Percentiles rank a stretch among this genome's conserved stretches.
Conservation (phyloP, 2,888 invertebrate species). For the Drosophila lacicola region DNA sequence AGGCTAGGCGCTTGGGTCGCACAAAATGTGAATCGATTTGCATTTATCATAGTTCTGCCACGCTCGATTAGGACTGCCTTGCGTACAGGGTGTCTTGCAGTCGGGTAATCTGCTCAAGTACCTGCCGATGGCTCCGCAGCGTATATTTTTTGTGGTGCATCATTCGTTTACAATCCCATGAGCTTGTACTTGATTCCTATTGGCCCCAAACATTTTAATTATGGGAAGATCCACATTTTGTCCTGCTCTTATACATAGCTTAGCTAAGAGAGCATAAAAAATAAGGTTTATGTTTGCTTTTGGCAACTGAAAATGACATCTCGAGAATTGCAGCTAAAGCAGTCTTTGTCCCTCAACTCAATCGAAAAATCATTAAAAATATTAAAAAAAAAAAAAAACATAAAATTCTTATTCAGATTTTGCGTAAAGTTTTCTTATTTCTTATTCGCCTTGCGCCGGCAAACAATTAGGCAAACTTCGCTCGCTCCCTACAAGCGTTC, state of each 20-base stretch:
- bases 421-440: slow-evolving; percentile 56
- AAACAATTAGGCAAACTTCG: slow-evolving; percentile 59
- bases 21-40: not conserved
- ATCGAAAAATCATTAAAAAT: slow-evolving; percentile 23
- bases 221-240: no score
- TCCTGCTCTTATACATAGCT: no score
- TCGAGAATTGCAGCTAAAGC: not conserved
- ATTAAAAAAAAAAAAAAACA: slow-evolving; percentile 4
- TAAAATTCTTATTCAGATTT: slow-evolving; percentile 68
- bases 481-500: slow-evolving; percentile 56
- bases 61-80: not conserved
- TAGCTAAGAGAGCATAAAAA: no score
- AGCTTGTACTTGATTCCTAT: no score
- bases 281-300: not conserved
- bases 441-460: slow-evolving; percentile 39
- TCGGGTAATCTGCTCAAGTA: not conserved
- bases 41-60: not conserved
- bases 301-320: not conserved
- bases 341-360: slow-evolving; percentile 3
- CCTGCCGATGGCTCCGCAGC: no score
- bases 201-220: no score
- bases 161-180: no score
- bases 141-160: no score
- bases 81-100: not conserved
- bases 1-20: not conserved